Conservation (phyloP, 2,797 vertebrate species). For the Stomatorhinus walkeri region DNA sequence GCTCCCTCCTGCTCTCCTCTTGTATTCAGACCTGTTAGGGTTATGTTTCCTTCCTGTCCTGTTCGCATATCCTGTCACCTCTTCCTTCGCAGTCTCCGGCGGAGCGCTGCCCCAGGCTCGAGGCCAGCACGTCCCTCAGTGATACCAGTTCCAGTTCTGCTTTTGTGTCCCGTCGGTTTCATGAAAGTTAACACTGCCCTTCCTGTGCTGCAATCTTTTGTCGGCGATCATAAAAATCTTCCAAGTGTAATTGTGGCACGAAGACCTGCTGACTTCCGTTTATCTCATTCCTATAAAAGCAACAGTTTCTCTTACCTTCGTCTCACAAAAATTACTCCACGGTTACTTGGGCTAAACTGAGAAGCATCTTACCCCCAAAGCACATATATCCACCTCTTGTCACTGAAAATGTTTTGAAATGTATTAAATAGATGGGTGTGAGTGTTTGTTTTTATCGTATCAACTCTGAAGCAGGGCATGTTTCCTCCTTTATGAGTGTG, state of each 20-base stretch:
- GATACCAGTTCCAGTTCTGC: neutral
- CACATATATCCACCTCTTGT: neutral
- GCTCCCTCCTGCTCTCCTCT: neutral
- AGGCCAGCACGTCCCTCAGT: neutral
- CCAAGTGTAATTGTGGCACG: neutral
- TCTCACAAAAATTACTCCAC: neutral
- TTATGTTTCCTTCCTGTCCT: neutral
- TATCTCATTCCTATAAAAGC: neutral
- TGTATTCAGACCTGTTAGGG: neutral
- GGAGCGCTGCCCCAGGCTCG: neutral
- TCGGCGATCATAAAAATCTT: neutral
- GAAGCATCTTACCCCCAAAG: neutral
- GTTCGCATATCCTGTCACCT: neutral
- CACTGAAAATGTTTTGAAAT: neutral
- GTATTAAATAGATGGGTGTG: neutral
- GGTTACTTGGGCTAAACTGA: neutral
- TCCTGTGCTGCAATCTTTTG: neutral
- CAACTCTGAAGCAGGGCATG: neutral
- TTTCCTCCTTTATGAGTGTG: neutral
- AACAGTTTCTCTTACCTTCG: neutral
- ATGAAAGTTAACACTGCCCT: neutral
- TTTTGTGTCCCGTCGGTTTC: neutral
- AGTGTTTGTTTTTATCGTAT: neutral
- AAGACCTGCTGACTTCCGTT: neutral
- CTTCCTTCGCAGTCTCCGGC: neutral